phyloP scores from a whole-genome alignment of 2,113 vertebrate species.

The Tinamus guttatus region DNA sequence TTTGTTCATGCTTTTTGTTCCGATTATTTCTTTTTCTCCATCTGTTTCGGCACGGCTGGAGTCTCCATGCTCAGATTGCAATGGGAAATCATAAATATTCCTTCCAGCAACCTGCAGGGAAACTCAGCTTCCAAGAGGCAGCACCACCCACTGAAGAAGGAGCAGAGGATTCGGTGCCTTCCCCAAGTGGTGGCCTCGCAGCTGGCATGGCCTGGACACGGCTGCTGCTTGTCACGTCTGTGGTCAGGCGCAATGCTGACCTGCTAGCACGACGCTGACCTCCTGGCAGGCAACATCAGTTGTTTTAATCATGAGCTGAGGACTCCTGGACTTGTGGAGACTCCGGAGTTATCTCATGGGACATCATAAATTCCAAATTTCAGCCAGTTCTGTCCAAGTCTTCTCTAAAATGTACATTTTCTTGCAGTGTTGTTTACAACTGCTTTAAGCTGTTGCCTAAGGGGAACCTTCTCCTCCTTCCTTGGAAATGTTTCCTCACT shows the following conservation, averaged over 20 bases:
- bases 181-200: neutral
- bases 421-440: neutral
- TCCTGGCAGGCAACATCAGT: no score
- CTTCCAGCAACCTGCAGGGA: neutral
- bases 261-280: no score
- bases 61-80: neutral
- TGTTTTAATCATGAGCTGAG: no score
- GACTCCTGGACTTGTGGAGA: neutral
- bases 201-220: rapidly evolving
- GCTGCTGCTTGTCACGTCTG: neutral
- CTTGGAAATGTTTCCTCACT: neutral
- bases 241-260: no score
- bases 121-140: neutral
- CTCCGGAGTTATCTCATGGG: neutral
- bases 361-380: neutral
- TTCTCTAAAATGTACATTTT: neutral
- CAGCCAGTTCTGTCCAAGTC: rapidly evolving
- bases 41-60: neutral
- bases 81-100: neutral
- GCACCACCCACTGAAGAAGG: neutral
- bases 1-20: neutral
- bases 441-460: neutral
- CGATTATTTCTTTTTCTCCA: neutral
- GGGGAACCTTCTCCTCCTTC: neutral
- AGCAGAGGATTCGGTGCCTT: neutral